Base-by-base conservation (phyloP, 92 coral and sea anemone genomes). In the Epizoanthus scotinus region DNA sequence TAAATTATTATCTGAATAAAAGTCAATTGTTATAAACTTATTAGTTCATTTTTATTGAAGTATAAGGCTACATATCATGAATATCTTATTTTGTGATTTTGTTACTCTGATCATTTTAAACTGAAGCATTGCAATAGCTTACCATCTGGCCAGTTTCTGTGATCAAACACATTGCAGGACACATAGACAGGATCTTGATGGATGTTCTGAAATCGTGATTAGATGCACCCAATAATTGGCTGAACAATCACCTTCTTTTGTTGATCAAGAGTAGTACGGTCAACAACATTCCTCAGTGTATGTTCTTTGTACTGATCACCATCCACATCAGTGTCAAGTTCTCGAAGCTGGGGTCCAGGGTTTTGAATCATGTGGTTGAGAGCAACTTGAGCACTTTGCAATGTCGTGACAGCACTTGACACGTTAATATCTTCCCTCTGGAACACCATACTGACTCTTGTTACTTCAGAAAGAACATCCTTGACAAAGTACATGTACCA, bases 101-200 rank as follows among this genome's bases (percentile, higher is more conserved):
- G n/a, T n/a, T n/a, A n/a, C n/a, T n/a, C n/a, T n/a, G n/a, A n/a
- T n/a, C n/a, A n/a, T n/a, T n/a, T 31, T 31, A 31, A 31, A 31
- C 36, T 31, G 1, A 4, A 31, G 36, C 36, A 31, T 4, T 31
- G 36, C 36, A 31, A 31, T 31, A 31, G 4, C 36, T 70, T 70
- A 70, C 70, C 79, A 49, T 69, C 79, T 55, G 65, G 84, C 73
- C 71, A 70, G 78, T 71, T 71, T 57, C 73, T 60, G 79, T 70
- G 79, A 68, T 82, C 56, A 82, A 82, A 57, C 44, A 82, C 69
- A 68, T 69, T 82, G 40, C 85, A 82, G 85, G 78, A 82, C 50
- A 56, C 40, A 82, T 82, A 82, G 29, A 82, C 69, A 21, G 85
- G 85, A 31, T 56, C 85, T 47, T 82, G 7, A 71, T 42, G 71